These are phyloP conservation scores for Dexiosoma caninum DNA, from an alignment of 2,888 invertebrate genomes.

Conservation along the genomic window DNA sequence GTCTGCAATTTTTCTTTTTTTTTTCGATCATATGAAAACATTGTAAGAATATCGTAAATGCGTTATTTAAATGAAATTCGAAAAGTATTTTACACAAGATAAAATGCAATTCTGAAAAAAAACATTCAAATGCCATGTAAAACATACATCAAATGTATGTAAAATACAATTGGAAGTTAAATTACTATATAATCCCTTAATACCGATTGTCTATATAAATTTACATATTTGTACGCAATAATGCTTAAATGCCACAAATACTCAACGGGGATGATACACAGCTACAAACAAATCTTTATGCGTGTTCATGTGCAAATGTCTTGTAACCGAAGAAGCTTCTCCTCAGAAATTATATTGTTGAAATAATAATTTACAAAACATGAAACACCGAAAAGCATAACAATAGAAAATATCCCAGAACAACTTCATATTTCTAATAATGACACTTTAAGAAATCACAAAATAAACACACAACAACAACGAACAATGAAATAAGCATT, in stretches of 20 bases:
- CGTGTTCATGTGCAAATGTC: not conserved
- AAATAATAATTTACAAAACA: not conserved
- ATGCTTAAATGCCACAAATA: not conserved
- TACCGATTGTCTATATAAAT: too few species aligned
- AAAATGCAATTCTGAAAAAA: too few species aligned
- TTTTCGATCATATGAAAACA: too few species aligned
- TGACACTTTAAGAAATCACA: slow-evolving; percentile 7
- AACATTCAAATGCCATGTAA: too few species aligned
- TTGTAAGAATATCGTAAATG: too few species aligned
- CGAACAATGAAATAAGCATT: not conserved
- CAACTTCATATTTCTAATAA: slow-evolving; percentile 9
- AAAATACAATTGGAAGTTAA: too few species aligned
- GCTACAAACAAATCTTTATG: not conserved
- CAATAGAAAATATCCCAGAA: not conserved
- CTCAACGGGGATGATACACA: not conserved
- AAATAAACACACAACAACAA: not conserved
- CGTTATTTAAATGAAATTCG: too few species aligned
- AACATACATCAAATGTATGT: too few species aligned
- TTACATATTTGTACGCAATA: too few species aligned
- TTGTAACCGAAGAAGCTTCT: not conserved
- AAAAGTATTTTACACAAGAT: too few species aligned
- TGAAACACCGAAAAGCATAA: not conserved
- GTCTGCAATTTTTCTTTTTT: too few species aligned
- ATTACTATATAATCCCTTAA: too few species aligned
- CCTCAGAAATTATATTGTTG: not conserved